A percentile compares a stretch with the other conserved stretches of the same genome.
phyloP scores from a whole-genome alignment of 2,888 invertebrate species.

The Mythimna lalbum region DNA sequence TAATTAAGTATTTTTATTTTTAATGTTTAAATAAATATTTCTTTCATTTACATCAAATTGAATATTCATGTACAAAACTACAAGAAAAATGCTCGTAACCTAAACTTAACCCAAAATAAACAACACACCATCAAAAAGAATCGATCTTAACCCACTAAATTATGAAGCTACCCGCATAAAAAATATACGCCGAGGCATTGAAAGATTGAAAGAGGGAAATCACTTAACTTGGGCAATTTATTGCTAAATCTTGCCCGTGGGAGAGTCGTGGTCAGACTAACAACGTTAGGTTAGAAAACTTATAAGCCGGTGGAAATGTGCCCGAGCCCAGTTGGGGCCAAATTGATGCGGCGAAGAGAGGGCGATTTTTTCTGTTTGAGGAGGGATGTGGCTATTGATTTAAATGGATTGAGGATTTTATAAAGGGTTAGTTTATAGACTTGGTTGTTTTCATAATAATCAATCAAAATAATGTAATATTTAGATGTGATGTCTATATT shows the following conservation, averaged over 20 bases:
- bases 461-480: too few relatives aligned
- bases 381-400: conserved; percentile 65
- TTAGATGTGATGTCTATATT: too few relatives aligned
- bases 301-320: conserved; percentile 74
- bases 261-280: conserved; percentile 87
- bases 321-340: conserved; percentile 38
- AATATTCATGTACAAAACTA: too few relatives aligned
- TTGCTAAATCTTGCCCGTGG: conserved; percentile 87
- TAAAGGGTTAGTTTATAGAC: conserved; percentile 8
- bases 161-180: conserved; percentile 79
- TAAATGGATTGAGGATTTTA: conserved; percentile 38
- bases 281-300: conserved; percentile 87
- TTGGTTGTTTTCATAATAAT: neutral
- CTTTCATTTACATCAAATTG: too few relatives aligned
- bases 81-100: too few relatives aligned
- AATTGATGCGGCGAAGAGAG: conserved; percentile 63
- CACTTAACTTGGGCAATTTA: conserved; percentile 89
- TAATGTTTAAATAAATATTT: too few relatives aligned
- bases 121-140: conserved; percentile 42
- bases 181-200: conserved; percentile 86
- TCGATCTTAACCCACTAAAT: conserved; percentile 71
- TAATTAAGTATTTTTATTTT: too few relatives aligned
- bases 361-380: conserved; percentile 70
- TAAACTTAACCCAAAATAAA: conserved; percentile 1
- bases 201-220: conserved; percentile 90